A percentile compares a stretch with the other conserved stretches of the same genome.
These are phyloP conservation scores for Piscicola geometra DNA, from an alignment of 2,888 invertebrate species.

Conservation along the genomic window DNA sequence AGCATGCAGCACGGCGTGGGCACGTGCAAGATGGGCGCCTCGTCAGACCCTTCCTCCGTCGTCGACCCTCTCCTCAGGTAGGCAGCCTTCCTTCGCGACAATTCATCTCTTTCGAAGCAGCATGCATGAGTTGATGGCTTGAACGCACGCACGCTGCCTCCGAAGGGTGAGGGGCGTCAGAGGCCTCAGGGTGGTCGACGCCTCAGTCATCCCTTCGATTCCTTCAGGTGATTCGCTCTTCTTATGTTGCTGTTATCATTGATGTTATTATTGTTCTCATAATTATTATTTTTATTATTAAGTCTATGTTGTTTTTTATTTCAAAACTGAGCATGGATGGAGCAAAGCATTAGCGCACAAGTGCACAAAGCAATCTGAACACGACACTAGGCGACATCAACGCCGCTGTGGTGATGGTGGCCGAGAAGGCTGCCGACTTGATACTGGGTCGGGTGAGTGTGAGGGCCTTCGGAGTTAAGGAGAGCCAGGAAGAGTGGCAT, in stretches of 20 bases:
- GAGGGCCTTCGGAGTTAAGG: constrained; percentile 33
- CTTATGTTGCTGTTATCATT: too few species aligned
- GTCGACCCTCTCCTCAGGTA: constrained; percentile 62
- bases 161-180: constrained; percentile 63
- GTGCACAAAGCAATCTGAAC: too few species aligned
- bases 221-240: constrained; percentile 62
- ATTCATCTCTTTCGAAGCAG: too few species aligned
- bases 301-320: too few species aligned
- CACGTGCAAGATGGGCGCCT: constrained; percentile 67
- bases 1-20: constrained; percentile 68
- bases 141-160: too few species aligned
- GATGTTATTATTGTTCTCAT: too few species aligned
- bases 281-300: too few species aligned
- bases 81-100: too few species aligned
- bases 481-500: constrained; percentile 37
- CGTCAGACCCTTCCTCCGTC: constrained; percentile 59
- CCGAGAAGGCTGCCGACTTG: constrained; percentile 80
- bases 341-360: too few species aligned
- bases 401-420: constrained; percentile 86
- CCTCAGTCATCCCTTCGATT: constrained; percentile 82
- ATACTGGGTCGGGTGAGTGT: too few species aligned
- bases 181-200: constrained; percentile 76
- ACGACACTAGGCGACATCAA: constrained; percentile 80
- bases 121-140: neutral
- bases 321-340: too few species aligned